phyloP scores from a whole-genome alignment of 2,113 vertebrate genomes.

The Typhlomys cinereus region DNA sequence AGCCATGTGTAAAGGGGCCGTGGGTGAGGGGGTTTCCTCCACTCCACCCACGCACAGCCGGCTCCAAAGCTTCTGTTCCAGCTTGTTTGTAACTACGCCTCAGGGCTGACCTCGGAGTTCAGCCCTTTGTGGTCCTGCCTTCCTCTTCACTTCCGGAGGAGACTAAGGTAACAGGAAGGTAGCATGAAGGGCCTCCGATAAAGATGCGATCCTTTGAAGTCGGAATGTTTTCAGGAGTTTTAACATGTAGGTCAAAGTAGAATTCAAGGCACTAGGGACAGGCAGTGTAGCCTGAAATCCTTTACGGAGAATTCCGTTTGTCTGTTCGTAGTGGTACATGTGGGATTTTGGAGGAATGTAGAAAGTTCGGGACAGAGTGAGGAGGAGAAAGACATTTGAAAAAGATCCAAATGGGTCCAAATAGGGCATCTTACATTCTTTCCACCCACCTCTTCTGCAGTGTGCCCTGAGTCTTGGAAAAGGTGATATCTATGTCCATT shows the following conservation, averaged over 20 bases:
- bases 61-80: neutral
- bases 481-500: too few relatives aligned
- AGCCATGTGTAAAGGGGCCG: neutral
- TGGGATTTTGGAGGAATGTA: neutral
- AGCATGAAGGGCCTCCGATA: neutral
- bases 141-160: neutral
- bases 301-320: neutral
- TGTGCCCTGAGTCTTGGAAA: too few relatives aligned
- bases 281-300: neutral
- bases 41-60: rapidly evolving
- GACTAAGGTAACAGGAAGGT: neutral
- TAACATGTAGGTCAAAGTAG: neutral
- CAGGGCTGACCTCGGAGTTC: neutral
- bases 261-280: neutral
- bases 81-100: neutral
- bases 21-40: rapidly evolving
- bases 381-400: neutral
- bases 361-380: neutral
- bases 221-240: neutral
- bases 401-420: neutral
- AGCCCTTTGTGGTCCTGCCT: neutral
- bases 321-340: neutral
- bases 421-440: too few relatives aligned
- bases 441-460: too few relatives aligned
- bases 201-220: neutral